Evolutionary conservation across 2,888 invertebrate species (phyloP).

Genomic region (Sceliomorpha sp.): DNA sequence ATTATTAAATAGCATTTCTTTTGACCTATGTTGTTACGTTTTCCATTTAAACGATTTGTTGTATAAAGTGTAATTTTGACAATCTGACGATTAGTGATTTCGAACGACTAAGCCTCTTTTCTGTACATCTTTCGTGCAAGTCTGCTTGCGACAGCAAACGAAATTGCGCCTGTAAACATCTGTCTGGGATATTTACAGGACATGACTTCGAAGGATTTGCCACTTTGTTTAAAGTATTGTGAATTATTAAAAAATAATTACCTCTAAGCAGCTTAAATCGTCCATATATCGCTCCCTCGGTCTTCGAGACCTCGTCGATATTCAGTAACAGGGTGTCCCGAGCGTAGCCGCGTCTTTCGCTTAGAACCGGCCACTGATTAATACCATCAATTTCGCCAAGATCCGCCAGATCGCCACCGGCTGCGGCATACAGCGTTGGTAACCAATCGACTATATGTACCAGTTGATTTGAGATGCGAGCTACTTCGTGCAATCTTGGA

Average conservation of each 20-base stretch:
- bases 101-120: slow-evolving; percentile 11
- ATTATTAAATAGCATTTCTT: no score
- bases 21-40: slow-evolving; percentile 16
- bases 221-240: slow-evolving; percentile 49
- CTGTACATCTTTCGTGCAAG: slow-evolving; percentile 35
- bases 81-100: slow-evolving; percentile 3
- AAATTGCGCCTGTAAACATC: slow-evolving; percentile 19
- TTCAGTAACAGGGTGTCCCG: slow-evolving; percentile 81
- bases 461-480: slow-evolving; percentile 83
- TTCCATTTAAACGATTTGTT: neutral
- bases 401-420: slow-evolving; percentile 80
- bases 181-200: slow-evolving; percentile 18
- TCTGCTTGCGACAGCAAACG: slow-evolving; percentile 10
- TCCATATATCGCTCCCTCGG: slow-evolving; percentile 73
- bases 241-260: slow-evolving; percentile 47
- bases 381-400: slow-evolving; percentile 80
- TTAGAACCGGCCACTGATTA: slow-evolving; percentile 81
- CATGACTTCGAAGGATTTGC: slow-evolving; percentile 39
- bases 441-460: slow-evolving; percentile 87
- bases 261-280: slow-evolving; percentile 75
- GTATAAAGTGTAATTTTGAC: slow-evolving; percentile 17
- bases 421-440: slow-evolving; percentile 85
- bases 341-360: slow-evolving; percentile 71
- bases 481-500: slow-evolving; percentile 82
- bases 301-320: slow-evolving; percentile 79